Evolutionary conservation across 2,888 invertebrate species (phyloP).

Genomic region (Flexamia atlantica): DNA sequence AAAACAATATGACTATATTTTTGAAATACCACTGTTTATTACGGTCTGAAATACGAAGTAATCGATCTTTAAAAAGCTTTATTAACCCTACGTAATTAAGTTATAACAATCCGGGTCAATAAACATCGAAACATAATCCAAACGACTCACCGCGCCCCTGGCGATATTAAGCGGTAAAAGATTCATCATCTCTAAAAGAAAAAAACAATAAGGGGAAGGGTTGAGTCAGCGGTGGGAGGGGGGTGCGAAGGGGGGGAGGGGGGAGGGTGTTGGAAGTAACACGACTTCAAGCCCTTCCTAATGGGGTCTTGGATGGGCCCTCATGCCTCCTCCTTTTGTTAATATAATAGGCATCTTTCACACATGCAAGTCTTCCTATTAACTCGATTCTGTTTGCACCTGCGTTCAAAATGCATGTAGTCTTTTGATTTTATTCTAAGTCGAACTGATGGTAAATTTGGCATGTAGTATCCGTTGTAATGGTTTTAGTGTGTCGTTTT

Average conservation of each 20-base stretch:
- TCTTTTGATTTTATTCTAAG: too few species aligned
- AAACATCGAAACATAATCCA: neutral
- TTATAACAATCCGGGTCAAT: too few species aligned
- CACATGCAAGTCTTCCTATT: slow-evolving; percentile 46
- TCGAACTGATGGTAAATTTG: too few species aligned
- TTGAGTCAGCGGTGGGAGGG: neutral
- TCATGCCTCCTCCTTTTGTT: slow-evolving; percentile 56
- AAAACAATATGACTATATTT: too few species aligned
- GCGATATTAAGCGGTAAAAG: slow-evolving; percentile 25
- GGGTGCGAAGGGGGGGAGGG: neutral
- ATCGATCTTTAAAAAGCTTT: too few species aligned
- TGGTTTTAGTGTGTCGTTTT: too few species aligned
- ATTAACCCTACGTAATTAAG: too few species aligned
- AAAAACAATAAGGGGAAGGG: slow-evolving; percentile 11
- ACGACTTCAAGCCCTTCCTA: slow-evolving; percentile 44
- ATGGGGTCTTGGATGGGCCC: slow-evolving; percentile 55
- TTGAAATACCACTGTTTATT: too few species aligned
- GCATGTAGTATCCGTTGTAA: too few species aligned
- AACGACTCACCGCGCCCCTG: neutral
- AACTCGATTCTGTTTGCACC: slow-evolving; percentile 48
- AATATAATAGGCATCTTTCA: slow-evolving; percentile 60
- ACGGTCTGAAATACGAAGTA: too few species aligned
- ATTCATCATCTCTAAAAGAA: slow-evolving; percentile 14
- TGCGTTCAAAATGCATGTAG: neutral
- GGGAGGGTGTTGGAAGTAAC: slow-evolving; percentile 46